Percentiles rank a stretch among this genome's conserved stretches.
phyloP scores from a whole-genome alignment of 2,888 invertebrate species.

The Andrena camellia region DNA sequence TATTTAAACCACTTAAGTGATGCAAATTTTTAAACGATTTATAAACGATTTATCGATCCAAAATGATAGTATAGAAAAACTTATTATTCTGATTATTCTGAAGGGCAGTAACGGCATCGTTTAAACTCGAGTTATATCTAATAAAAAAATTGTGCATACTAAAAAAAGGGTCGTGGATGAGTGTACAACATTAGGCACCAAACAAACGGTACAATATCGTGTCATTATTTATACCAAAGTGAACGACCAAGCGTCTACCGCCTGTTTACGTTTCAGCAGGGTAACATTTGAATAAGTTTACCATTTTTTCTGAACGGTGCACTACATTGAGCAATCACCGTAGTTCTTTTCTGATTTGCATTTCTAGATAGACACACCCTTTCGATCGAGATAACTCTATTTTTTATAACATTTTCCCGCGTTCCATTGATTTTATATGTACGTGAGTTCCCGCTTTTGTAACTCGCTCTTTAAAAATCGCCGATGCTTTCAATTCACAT shows the following conservation, averaged over 20 bases:
- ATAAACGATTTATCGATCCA: neutral
- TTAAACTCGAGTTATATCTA: neutral
- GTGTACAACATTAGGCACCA: slow-evolving; percentile 60
- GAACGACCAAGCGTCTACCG: slow-evolving; percentile 44
- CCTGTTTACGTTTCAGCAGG: slow-evolving; percentile 30
- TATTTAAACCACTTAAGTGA: no score
- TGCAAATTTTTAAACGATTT: no score
- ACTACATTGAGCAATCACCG: slow-evolving; percentile 53
- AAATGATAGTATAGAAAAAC: neutral
- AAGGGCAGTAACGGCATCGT: neutral
- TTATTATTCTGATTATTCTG: neutral
- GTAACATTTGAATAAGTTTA: slow-evolving; percentile 56
- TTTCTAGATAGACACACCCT: slow-evolving; percentile 2
- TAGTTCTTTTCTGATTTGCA: slow-evolving; percentile 36
- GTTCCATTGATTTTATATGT: neutral
- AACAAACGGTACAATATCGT: slow-evolving; percentile 60
- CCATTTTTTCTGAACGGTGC: slow-evolving; percentile 49
- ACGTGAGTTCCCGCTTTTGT: neutral
- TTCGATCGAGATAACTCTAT: neutral
- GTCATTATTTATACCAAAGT: slow-evolving; percentile 51
- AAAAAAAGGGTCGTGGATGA: neutral
- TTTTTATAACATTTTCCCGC: neutral
- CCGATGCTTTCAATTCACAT: neutral
- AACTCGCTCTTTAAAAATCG: neutral
- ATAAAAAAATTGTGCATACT: slow-evolving; percentile 11